Evolutionary conservation across 2,113 vertebrate species (phyloP).

Genomic region (Callochromis pleurospilus): DNA sequence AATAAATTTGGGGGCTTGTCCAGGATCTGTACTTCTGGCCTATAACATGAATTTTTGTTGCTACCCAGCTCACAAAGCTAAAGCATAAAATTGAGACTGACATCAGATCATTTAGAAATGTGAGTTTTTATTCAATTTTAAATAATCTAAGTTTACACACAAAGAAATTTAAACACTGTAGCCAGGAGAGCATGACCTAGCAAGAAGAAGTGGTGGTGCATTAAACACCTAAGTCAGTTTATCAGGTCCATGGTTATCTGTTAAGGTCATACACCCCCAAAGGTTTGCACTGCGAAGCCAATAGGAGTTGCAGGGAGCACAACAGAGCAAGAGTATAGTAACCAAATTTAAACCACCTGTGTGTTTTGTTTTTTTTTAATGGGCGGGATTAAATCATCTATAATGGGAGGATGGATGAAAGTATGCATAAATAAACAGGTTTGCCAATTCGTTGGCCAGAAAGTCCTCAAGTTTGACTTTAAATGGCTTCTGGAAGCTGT

Average conservation of each 20-base stretch:
- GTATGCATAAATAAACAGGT: neutral
- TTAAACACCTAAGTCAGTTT: neutral
- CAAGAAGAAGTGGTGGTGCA: neutral
- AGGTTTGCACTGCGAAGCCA: neutral
- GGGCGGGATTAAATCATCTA: neutral
- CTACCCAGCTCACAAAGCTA: neutral
- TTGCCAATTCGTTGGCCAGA: neutral
- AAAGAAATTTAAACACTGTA: neutral
- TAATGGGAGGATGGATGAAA: neutral
- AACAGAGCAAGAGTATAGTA: neutral
- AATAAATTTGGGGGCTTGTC: neutral
- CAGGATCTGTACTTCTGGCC: neutral
- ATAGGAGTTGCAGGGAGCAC: neutral
- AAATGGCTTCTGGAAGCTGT: neutral
- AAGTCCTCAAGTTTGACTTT: neutral
- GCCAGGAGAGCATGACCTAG: neutral
- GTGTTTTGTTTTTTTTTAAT: accelerated
- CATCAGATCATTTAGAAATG: neutral
- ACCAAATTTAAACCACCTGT: neutral
- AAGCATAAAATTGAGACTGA: neutral
- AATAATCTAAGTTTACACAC: neutral
- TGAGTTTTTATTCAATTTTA: neutral
- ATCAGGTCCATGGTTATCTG: neutral
- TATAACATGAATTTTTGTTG: neutral
- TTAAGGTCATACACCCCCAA: neutral